Evolutionary conservation across 2,113 vertebrate genomes (phyloP), one percentile per base, ranked within the genome.

Genomic region (Leucosticte australis): DNA sequence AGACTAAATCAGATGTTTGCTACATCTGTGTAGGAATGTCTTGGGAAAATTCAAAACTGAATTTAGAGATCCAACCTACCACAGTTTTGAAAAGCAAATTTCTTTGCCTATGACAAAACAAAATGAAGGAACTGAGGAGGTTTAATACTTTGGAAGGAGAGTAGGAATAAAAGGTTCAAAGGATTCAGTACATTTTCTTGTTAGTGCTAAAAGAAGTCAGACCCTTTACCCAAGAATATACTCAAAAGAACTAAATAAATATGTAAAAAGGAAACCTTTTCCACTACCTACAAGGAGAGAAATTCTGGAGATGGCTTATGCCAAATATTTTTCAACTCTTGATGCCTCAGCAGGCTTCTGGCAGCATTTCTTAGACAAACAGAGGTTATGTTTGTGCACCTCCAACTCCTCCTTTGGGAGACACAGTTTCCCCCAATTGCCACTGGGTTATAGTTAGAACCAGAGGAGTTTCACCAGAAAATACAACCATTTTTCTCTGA

Each of bases 341-440:
- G 96, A 93, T 93, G 91, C 86, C 94, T 93, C 96, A 97, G 96
- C 96, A 97, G 96, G 96, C 76, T 94, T 86, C 95, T 97, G 96
- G 96, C 96, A 94, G 76, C 1, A 0, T 37, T 89, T 90, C 94
- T 92, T 96, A 96, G 86, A 95, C 79, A 97, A 97, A 97, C 83
- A 97, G 64, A 81, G 52, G 39, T 19, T 81, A 71, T 96, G 76
- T 96, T 97, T 97, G 74, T 90, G 89, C 47, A 91, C 89, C 88
- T 96, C 83, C 79, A 83, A 65, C 86, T 81, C 55, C 83, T 97
- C 96, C 94, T 93, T 84, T 91, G 96, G 95, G 96, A 94, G 33
- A 84, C 59, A 73, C 15, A 8, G 76, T 92, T 95, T 93, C 88
- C 79, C 89, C 42, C 85, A 83, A 2, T 90, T 92, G 94, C 85